Conservation (phyloP, 1,140 invertebrate species). For the Ceratina australensis region DNA sequence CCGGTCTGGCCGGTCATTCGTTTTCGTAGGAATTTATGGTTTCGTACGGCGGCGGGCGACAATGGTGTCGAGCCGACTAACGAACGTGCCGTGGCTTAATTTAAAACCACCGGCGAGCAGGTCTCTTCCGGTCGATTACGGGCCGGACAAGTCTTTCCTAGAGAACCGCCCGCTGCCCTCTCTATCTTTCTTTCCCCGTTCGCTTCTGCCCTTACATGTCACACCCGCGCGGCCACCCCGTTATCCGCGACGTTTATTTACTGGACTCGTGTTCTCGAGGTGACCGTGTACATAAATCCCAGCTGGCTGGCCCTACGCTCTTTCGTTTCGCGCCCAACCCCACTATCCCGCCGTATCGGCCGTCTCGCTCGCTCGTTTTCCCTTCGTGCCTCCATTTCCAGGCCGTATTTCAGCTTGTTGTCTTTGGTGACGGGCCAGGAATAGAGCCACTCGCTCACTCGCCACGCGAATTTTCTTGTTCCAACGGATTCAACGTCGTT, state of each 20-base stretch:
- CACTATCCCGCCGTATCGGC: background rate
- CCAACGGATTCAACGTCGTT: background rate
- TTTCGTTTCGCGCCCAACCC: conserved; percentile 16
- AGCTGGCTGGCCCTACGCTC: conserved; percentile 51
- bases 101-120: conserved; percentile 68
- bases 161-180: conserved; percentile 31
- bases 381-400: conserved; percentile 10
- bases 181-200: conserved; percentile 50
- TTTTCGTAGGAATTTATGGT: conserved; percentile 62
- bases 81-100: conserved; percentile 69
- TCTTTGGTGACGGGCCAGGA: conserved; percentile 25
- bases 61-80: conserved; percentile 61
- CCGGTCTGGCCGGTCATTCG: conserved; percentile 47
- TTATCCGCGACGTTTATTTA: conserved; percentile 72
- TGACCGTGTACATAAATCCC: conserved; percentile 74
- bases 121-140: conserved; percentile 74
- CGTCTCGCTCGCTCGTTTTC: conserved; percentile 7
- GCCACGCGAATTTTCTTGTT: background rate
- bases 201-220: conserved; percentile 27
- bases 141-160: conserved; percentile 66
- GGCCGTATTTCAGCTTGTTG: background rate
- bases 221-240: conserved; percentile 15
- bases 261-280: conserved; percentile 70
- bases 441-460: background rate
- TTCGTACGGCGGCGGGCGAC: conserved; percentile 50